Conservation (phyloP, 2,113 vertebrate species). For the Tiliqua scincoides region DNA sequence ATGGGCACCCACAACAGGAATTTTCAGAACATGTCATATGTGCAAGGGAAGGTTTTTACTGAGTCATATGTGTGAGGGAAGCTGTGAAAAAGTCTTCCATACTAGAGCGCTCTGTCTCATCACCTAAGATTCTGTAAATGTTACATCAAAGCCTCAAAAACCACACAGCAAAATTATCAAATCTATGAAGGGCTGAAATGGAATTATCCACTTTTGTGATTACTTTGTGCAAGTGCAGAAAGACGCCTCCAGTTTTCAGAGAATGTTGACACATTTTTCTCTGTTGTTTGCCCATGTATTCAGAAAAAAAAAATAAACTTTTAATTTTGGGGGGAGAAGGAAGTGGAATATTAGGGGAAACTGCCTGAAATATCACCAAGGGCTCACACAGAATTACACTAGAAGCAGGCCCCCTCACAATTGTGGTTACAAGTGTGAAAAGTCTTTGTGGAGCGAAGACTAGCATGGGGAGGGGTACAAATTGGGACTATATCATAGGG, state of each 20-base stretch:
- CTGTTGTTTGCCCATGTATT: no score
- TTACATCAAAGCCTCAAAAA: background rate
- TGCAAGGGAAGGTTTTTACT: no score
- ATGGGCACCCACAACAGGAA: no score
- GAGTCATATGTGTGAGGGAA: no score
- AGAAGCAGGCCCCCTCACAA: background rate
- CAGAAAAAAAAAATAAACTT: no score
- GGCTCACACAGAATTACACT: background rate
- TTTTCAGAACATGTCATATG: no score
- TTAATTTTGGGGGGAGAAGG: background rate
- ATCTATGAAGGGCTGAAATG: background rate
- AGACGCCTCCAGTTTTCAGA: background rate
- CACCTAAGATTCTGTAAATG: background rate
- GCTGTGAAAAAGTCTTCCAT: no score
- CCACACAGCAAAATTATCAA: background rate
- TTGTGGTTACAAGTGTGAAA: background rate
- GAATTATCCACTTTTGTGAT: background rate
- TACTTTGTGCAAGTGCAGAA: background rate
- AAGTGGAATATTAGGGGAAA: background rate
- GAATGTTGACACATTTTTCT: background rate
- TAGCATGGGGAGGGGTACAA: no score
- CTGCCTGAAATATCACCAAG: background rate
- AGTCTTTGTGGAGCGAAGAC: background rate
- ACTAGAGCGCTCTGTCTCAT: background rate
- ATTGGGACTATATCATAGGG: no score